Evolutionary conservation across 2,888 invertebrate genomes (phyloP).

Genomic region (Nesidiocoris tenuis): DNA sequence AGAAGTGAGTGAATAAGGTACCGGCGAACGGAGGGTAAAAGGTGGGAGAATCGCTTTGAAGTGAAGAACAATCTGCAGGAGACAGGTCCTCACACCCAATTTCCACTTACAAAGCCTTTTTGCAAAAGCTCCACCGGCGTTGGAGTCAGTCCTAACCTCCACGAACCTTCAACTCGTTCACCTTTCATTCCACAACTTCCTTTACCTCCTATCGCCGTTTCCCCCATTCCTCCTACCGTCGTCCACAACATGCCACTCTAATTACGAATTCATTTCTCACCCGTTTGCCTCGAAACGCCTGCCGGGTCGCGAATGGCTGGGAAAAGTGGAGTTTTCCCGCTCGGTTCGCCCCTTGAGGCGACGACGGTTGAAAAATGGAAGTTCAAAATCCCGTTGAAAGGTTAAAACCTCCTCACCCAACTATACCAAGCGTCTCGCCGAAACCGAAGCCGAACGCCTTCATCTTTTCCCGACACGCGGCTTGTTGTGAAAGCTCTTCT

Average conservation of each 20-base stretch:
- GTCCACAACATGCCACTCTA: conserved; percentile 39
- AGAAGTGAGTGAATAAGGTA: not conserved
- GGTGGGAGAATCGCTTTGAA: conserved; percentile 33
- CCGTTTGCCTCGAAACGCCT: conserved; percentile 1
- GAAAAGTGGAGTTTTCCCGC: not conserved
- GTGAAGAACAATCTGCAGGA: conserved; percentile 47
- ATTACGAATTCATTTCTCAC: conserved; percentile 45
- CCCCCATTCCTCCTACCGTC: not conserved
- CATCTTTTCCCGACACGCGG: not conserved
- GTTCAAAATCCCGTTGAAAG: conserved; percentile 43
- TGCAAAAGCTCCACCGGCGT: conserved; percentile 22
- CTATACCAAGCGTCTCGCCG: not conserved
- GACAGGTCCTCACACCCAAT: conserved; percentile 47
- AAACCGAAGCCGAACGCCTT: no score
- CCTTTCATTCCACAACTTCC: conserved; percentile 11
- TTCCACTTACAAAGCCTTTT: conserved; percentile 46
- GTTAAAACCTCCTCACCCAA: not conserved
- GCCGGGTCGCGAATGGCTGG: not conserved
- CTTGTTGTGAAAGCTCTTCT: not conserved
- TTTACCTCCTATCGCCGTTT: conserved; percentile 7
- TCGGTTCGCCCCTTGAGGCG: conserved; percentile 3
- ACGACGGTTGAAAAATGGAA: conserved; percentile 40
- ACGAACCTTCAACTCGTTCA: conserved; percentile 23
- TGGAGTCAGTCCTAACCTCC: not conserved
- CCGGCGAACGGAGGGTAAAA: not conserved